These are phyloP conservation scores for Oscheius sp. DNA, from an alignment of 2,888 invertebrate species.

Conservation along the genomic window DNA sequence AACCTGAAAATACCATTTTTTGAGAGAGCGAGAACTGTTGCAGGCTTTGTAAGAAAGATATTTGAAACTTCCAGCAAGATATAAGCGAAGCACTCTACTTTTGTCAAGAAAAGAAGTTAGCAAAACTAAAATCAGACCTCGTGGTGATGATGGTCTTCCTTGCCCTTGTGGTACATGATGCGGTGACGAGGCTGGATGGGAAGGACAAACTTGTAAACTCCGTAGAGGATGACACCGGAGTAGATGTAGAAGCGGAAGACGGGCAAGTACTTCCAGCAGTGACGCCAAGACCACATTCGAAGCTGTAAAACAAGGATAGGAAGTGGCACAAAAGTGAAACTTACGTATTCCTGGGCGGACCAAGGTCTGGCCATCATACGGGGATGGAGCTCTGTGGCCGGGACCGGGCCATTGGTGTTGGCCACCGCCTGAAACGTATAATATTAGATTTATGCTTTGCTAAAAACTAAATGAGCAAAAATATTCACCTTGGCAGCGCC, in stretches of 20 bases:
- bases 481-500: conserved; percentile 59
- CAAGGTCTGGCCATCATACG: conserved; percentile 69
- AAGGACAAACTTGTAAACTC: conserved; percentile 69
- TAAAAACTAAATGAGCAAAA: not conserved
- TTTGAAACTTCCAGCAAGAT: not conserved
- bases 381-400: conserved; percentile 66
- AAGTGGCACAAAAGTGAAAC: conserved; percentile 24
- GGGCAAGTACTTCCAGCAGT: conserved; percentile 69
- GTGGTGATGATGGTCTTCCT: conserved; percentile 69
- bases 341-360: conserved; percentile 68
- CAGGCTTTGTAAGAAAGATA: not conserved
- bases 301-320: conserved; percentile 46
- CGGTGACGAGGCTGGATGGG: conserved; percentile 70
- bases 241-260: conserved; percentile 71
- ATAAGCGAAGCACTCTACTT: not conserved
- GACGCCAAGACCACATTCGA: conserved; percentile 70
- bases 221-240: conserved; percentile 68
- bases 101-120: too few relatives aligned
- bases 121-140: conserved; percentile 43
- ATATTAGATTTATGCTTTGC: not conserved
- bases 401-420: conserved; percentile 64
- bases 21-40: not conserved
- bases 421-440: conserved; percentile 43
- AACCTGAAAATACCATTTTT: conserved; percentile 44
- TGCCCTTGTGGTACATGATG: conserved; percentile 67